Evolutionary conservation across 2,888 invertebrate genomes (phyloP), one percentile per base, ranked within the genome.

Genomic region (Proisotoma minuta): DNA sequence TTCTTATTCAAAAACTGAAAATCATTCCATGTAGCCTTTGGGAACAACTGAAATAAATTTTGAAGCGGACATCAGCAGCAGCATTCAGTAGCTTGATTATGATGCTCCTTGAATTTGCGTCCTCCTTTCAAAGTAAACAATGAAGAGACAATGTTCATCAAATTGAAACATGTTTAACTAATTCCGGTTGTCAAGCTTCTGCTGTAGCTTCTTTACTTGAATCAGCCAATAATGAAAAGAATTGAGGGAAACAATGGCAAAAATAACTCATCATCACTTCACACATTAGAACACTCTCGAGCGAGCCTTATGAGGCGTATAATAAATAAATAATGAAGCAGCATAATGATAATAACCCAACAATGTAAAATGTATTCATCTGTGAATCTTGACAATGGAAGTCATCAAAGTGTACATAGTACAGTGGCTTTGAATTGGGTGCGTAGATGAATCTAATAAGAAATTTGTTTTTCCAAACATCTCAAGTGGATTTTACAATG

Each of bases 221-320:
- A 43, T 43, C 18, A 4, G 15, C 34, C 34, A 34, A 34, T 10
- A 34, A 34, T 34, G 8, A 34, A 34, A 34, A 34, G 8, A 34
- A 10, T n/a, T n/a, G n/a, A n/a, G n/a, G n/a, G n/a, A n/a, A n/a
- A n/a, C n/a, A n/a, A n/a, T n/a, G n/a, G n/a, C n/a, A n/a, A n/a
- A n/a, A n/a, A n/a, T n/a, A n/a, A n/a, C n/a, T n/a, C n/a, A n/a
- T n/a, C n/a, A n/a, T n/a, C n/a, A n/a, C 34, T 34, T 34, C 34
- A 10, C 34, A 43, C 5, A 34, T 34, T 34, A 34, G 15, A 34
- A 34, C 34, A 34, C 15, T 15, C 8, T 34, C 34, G n/a, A n/a
- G n/a, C n/a, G 51, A 51, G 28, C 27, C 29, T 51, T 28, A 51
- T 51, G 51, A 51, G 51, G 51, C 51, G 18, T 51, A 51, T 51